Conservation (phyloP, 2,113 vertebrate genomes). For the Mungos mungo region DNA sequence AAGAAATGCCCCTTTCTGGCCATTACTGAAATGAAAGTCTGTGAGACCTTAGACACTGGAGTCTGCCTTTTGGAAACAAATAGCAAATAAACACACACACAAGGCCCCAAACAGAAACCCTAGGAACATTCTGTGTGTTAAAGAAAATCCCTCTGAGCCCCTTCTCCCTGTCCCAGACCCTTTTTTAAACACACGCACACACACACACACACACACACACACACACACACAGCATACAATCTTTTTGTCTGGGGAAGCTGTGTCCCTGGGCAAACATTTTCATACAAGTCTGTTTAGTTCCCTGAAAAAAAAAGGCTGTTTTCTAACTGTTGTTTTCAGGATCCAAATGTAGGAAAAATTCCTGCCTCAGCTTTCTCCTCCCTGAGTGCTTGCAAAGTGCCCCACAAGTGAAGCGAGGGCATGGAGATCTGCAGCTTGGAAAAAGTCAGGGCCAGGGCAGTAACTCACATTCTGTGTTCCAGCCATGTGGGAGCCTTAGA, state of each 20-base stretch:
- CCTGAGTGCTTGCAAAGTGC: background rate
- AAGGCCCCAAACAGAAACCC: background rate
- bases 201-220: background rate
- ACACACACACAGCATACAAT: background rate
- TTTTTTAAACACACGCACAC: background rate
- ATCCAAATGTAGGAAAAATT: background rate
- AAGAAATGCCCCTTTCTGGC: background rate
- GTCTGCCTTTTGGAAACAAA: slow-evolving; percentile 58
- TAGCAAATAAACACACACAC: background rate
- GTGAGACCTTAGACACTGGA: background rate
- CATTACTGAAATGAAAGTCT: slow-evolving; percentile 15
- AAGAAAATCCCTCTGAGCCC: background rate
- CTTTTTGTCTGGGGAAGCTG: background rate
- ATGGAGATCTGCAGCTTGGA: background rate
- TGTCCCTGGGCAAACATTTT: background rate
- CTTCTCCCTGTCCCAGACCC: background rate
- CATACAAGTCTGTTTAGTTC: background rate
- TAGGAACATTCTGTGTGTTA: background rate
- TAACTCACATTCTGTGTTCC: background rate
- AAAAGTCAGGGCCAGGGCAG: background rate
- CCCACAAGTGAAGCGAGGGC: background rate
- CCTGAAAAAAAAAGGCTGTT: background rate
- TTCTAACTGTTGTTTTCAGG: background rate
- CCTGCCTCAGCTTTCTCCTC: background rate
- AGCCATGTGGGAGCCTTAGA: background rate